Evolutionary conservation across 2,888 invertebrate genomes (phyloP), one percentile per base, ranked within the genome.

Genomic region (Cheilosia scutellata): DNA sequence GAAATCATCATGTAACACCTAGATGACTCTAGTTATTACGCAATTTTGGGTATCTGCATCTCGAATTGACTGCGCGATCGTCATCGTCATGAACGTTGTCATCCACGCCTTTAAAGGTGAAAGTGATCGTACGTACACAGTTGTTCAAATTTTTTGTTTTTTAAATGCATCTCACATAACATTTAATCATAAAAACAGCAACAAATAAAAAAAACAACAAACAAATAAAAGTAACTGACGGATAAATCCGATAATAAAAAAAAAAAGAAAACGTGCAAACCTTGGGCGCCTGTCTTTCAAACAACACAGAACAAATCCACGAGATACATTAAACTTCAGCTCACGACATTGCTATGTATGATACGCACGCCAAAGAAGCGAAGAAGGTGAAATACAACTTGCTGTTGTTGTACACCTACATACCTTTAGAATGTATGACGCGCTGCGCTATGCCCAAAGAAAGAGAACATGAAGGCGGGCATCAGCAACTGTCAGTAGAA

Each of bases 71-170:
- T 66, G 55, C 33, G n/a, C 33, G n/a, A 58, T 72, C 33, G 57
- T 77, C 51, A 53, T 40, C 66, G 60, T 44, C 60, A 63, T 63
- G 44, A 47, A 27, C 47, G 29, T 51, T 42, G 29, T 16, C 60
- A 57, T 77, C 53, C 63, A 79, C 78, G 70, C 79, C 78, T 58
- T 79, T 70, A 31, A 70, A 65, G 62, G 74, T 75, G 79, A 84
- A 84, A 84, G 83, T 60, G 74, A 58, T 84, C 68, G 37, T 9
- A 78, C 62, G 72, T 70, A 65, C 57, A 63, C 62, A 53, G 42
- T 57, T 58, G 6, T 27, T 51, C n/a, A 47, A 27, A 13, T 9
- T 31, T 55, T 51, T 5, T 49, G 25, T 51, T 31, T 31, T 68
- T 27, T 27, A 60, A 60, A 76, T 70, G 70, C 70, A 77, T 77